phyloP scores from a whole-genome alignment of 2,113 vertebrate species.

The Phrynosoma platyrhinos region DNA sequence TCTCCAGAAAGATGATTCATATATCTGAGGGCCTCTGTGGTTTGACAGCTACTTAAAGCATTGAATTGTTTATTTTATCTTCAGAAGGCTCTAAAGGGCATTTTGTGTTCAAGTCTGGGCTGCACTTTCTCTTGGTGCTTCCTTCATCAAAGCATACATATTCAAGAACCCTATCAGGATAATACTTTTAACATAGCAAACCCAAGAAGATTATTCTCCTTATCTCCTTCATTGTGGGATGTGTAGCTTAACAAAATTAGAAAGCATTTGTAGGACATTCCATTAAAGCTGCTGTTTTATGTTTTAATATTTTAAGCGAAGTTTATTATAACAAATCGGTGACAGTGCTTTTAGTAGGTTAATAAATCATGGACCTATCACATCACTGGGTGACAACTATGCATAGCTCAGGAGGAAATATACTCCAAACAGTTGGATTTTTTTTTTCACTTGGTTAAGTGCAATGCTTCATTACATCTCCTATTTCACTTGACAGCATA shows the following conservation, averaged over 20 bases:
- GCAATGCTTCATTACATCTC: constrained; percentile 5
- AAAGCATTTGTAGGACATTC: constrained; percentile 68
- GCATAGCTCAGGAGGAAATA: constrained; percentile 75
- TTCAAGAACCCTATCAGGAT: constrained; percentile 74
- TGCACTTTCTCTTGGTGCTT: no score
- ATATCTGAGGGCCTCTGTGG: not conserved
- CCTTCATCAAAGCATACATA: no score
- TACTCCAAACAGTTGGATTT: constrained; percentile 61
- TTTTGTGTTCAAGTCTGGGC: not conserved
- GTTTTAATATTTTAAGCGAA: constrained; percentile 75
- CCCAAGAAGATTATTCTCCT: constrained; percentile 14
- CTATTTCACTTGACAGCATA: not conserved
- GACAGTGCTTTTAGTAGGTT: constrained; percentile 82
- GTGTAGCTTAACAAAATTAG: constrained; percentile 63
- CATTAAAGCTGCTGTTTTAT: constrained; percentile 57
- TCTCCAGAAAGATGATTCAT: not conserved
- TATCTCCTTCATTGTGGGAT: constrained; percentile 76
- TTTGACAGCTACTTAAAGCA: not conserved
- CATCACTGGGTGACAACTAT: constrained; percentile 81
- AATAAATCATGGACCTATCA: constrained; percentile 83
- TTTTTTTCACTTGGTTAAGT: constrained; percentile 65
- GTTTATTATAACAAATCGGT: constrained; percentile 82
- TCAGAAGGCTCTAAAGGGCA: not conserved
- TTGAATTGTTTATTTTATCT: not conserved
- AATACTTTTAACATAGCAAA: constrained; percentile 68